A percentile compares a stretch with the other conserved stretches of the same genome.
These are phyloP conservation scores for Aphaenogaster floridana DNA, from an alignment of 1,140 invertebrate genomes.

Conservation along the genomic window DNA sequence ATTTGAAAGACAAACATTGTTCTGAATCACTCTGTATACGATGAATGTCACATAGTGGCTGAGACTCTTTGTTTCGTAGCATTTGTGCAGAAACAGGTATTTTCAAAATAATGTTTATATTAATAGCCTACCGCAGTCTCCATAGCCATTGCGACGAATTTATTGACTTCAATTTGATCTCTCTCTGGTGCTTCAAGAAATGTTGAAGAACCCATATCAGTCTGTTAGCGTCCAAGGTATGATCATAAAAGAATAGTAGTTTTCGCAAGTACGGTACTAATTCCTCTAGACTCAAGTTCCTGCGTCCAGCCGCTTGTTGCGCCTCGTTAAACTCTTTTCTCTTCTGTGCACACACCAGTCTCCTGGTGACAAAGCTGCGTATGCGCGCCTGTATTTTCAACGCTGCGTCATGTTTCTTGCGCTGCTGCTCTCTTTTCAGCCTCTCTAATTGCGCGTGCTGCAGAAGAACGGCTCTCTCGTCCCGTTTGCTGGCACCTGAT, in stretches of 20 bases:
- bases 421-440: constrained; percentile 93
- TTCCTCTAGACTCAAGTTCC: constrained; percentile 86
- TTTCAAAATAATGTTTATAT: constrained; percentile 26
- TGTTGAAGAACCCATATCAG: constrained; percentile 89
- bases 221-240: constrained; percentile 90
- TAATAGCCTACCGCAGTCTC: constrained; percentile 87
- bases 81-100: too few species aligned
- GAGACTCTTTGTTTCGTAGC: too few species aligned
- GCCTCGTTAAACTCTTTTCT: constrained; percentile 90
- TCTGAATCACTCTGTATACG: not conserved
- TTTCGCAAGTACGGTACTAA: constrained; percentile 88
- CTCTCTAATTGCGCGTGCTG: constrained; percentile 94
- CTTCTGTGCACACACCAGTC: constrained; percentile 89
- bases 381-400: constrained; percentile 93
- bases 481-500: constrained; percentile 93
- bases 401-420: constrained; percentile 90
- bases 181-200: constrained; percentile 88
- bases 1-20: too few species aligned
- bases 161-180: constrained; percentile 86
- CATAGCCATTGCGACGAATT: constrained; percentile 88
- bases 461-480: constrained; percentile 92
- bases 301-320: constrained; percentile 85
- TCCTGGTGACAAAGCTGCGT: constrained; percentile 92
- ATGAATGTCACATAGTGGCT: too few species aligned
- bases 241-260: constrained; percentile 93